Evolutionary conservation across 1,140 invertebrate species (phyloP), one percentile per base, ranked within the genome.

Genomic region (Anthonomus grandis): DNA sequence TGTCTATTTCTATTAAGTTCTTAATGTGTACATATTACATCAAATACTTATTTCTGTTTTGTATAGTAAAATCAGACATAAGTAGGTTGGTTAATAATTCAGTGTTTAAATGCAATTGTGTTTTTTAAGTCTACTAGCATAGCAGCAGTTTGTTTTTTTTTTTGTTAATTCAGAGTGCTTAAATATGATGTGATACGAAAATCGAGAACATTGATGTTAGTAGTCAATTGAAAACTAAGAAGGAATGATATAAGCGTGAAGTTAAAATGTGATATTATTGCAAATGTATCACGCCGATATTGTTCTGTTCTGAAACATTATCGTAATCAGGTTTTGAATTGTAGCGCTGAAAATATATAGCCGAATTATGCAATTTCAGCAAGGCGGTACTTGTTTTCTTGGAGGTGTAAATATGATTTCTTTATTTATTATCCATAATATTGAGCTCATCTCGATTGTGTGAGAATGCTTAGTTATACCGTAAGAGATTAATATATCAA

Each of bases 71-170:
- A 31, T 21, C 47, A 22, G 21, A 48, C 15, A 22, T n/a, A n/a
- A n/a, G 34, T 57, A 19, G 55, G 36, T 41, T 42, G 42, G 21
- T 27, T 27, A 31, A n/a, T n/a, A n/a, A 49, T 51, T 45, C 41
- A 25, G 6, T 31, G 6, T 31, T n/a, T 8, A n/a, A n/a, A 31
- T 6, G 27, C 27, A 31, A 8, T 31, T 31, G 27, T n/a, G 27
- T 31, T 31, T 31, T 31, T 31, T 31, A n/a, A 31, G 6, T 31
- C 27, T 31, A 31, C 27, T 31, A 31, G 27, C 27, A 31, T 31
- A 31, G 27, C 6, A 31, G 27, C 27, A 31, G 27, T 8, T n/a
- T 6, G 6, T 31, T 31, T 8, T 31, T 31, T 31, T 31, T 31
- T 8, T 6, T 31, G 27, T 31, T 31, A n/a, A n/a, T 31, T 31